Evolutionary conservation across 2,797 vertebrate species (phyloP), one percentile per base, ranked within the genome.

Genomic region (Myripristis murdjan): DNA sequence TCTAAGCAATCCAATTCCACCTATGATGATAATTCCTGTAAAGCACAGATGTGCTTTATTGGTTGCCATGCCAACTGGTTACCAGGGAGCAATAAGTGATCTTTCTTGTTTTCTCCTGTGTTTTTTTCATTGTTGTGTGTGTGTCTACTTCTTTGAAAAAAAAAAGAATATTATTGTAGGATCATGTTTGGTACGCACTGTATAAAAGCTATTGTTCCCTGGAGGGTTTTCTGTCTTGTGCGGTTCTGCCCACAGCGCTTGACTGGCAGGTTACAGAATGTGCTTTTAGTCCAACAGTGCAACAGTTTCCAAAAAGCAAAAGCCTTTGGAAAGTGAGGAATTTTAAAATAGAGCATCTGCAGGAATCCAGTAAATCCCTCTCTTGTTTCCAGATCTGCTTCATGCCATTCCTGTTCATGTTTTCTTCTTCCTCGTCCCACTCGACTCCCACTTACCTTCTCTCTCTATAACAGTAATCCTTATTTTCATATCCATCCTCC

Each of bases 1-100:
- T 64, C 48, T 47, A 31, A 43, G 60, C 61, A 33, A 47, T 41
- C 48, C 20, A 47, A 64, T 66, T 81, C 60, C 48, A 67, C 16
- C 15, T 46, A 23, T 69, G 60, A 66, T 31, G 52, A 65, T 68
- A 60, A 75, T 68, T 78, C 55, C 64, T 51, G 49, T 60, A 60
- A 69, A 69, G 59, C 73, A 46, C 57, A 84, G 58, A 78, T 71
- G 67, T 73, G 77, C 55, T 78, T 70, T 83, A 82, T 74, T 16
- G 10, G 84, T 89, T 88, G 55, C 78, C 76, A 81, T 87, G 74
- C 28, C 77, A 77, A 86, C 75, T 16, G 67, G 67, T 53, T 70
- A 60, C 53, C 66, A 70, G 74, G 66, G 71, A 85, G 69, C 48
- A 16, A 69, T 82, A 65, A 66, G 73, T 22, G 2, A 70, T 68